Evolutionary conservation across 1,140 invertebrate species (phyloP), one percentile per base, ranked within the genome.

Genomic region (Zophobas morio): DNA sequence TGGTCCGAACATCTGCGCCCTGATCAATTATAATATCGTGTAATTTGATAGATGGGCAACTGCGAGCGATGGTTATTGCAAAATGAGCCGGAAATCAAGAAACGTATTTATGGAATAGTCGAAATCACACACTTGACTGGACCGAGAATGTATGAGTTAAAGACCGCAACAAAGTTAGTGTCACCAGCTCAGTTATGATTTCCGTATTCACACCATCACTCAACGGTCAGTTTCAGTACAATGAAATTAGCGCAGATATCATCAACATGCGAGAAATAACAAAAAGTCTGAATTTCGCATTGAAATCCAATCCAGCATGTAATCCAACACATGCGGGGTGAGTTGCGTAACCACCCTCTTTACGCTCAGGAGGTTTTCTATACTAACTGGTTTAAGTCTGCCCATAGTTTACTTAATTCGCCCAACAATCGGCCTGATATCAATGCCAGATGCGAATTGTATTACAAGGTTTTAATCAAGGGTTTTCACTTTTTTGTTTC

Each of bases 381-480:
- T 85, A 75, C 77, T 85, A 84, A 85, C 82, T 81, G 81, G 83
- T 84, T 83, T 85, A 84, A 82, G 82, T 74, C 80, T 78, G 74
- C 73, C 84, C 80, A 81, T 78, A 78, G 80, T 84, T 85, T 83
- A 79, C 82, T 82, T 83, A 83, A 85, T 85, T 85, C 81, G 74
- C 49, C 56, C 78, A 78, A 81, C 79, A 82, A 81, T 82, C 80
- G 77, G 78, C 79, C 77, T 79, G 80, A 84, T 84, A 85, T 85
- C 85, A 82, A 76, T 85, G 84, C 83, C 85, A 86, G 85, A 86
- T 86, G 85, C 78, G 85, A 79, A 84, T 79, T 80, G 75, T 78
- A 78, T 80, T 80, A 70, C 75, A 75, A 74, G 66, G 42, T 40
- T 74, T 60, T 60, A 60, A 60, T 60, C 56, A 60, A 60, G 53